Base-by-base conservation (phyloP, 2,888 invertebrate genomes). In the Malthinus flaveolus region DNA sequence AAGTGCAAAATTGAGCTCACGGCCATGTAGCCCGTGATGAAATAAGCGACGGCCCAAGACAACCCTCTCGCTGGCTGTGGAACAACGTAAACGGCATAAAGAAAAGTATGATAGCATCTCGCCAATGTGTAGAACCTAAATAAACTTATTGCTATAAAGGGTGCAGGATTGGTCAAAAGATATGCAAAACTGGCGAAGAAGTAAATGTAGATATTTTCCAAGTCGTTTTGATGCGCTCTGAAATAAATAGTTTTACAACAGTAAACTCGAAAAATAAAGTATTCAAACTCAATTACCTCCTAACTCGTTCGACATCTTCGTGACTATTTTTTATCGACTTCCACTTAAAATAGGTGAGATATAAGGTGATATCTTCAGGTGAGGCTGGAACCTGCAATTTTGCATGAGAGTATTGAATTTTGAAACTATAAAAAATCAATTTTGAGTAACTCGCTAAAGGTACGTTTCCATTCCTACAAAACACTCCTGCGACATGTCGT, bases 161-260 rank as follows among this genome's bases (percentile, higher is more conserved):
- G 71, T 50, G 75, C 75, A 0, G 89, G 89, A 1, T 79, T 79
- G 0, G 86, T 87, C 23, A 84, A 78, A 55, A 86, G 70, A 77
- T 87, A 90, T 53, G 85, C 72, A 3, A 84, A 80, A 3, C 83
- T 85, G 32, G 85, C 75, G 9, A 86, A 68, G 73, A 87, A 81
- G 73, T 88, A 90, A 1, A 84, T 80, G 0, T 85, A 82, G 52
- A 90, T 88, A 73, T 88, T 90, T 76, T 90, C 89, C 74, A 89
- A 72, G 73, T 90, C 89, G 70, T 90, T 90, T 66, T 83, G 79
- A 72, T 89, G 88, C 8, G 87, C 88, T 68, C 88, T 87, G 32
- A 11, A 61, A 52, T 12, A 10, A 10, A 15, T 23, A 13, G 1
- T 9, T 23, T n/a, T n/a, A n/a, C n/a, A n/a, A n/a, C n/a, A n/a